Conservation (phyloP, 2,797 vertebrate species). For the Lutjanus campechanus region DNA sequence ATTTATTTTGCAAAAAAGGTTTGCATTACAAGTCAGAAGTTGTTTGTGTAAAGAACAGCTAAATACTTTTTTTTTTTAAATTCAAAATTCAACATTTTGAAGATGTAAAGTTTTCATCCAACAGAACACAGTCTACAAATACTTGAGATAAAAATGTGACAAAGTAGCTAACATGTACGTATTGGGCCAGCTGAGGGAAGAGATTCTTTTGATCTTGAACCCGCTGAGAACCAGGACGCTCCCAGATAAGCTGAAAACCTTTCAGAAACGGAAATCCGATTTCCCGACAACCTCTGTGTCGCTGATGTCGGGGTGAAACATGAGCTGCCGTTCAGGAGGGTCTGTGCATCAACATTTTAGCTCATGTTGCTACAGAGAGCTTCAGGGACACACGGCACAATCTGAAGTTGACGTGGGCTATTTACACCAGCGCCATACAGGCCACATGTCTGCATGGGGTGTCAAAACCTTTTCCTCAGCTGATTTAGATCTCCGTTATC, state of each 20-base stretch:
- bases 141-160: neutral
- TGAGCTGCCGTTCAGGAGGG: neutral
- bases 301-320: too few species aligned
- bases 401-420: neutral
- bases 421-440: too few species aligned
- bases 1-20: too few species aligned
- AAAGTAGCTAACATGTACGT: neutral
- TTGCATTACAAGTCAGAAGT: too few species aligned
- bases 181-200: neutral
- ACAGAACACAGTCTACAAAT: neutral
- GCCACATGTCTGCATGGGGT: too few species aligned
- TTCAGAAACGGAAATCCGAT: neutral
- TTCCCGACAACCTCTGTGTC: neutral
- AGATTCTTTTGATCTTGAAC: neutral
- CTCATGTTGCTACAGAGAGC: neutral
- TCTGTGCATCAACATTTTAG: constrained; percentile 11
- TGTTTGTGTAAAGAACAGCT: too few species aligned
- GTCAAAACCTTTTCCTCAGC: constrained; percentile 36
- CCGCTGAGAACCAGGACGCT: neutral
- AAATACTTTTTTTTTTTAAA: too few species aligned
- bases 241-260: constrained; percentile 5
- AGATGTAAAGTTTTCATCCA: neutral
- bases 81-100: neutral
- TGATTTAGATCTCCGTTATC: constrained; percentile 38
- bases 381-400: neutral